Conservation (phyloP, 2,888 invertebrate species). For the Tetragonisca angustula region DNA sequence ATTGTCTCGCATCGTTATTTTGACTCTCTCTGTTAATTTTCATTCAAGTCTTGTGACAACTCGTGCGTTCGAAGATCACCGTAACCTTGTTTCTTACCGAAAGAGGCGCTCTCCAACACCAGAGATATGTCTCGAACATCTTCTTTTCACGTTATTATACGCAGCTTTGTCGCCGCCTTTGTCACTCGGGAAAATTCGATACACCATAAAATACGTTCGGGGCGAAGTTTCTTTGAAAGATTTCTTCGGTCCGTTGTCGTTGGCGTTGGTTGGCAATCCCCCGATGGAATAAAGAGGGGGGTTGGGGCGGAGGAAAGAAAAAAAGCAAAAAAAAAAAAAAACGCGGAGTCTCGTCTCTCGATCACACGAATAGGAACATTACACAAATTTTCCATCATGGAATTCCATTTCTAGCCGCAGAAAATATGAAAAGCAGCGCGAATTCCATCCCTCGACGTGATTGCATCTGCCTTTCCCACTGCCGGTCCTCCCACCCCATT, state of each 20-base stretch:
- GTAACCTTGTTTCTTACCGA: not conserved
- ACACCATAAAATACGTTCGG: not conserved
- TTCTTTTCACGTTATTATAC: not conserved
- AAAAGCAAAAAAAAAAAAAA: no score
- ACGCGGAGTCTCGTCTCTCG: not conserved
- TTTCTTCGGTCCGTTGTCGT: not conserved
- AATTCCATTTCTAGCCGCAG: slow-evolving; percentile 51
- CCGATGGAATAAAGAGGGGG: not conserved
- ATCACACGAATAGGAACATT: slow-evolving; percentile 43
- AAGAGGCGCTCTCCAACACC: not conserved
- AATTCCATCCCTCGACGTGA: slow-evolving; percentile 42
- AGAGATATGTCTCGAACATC: not conserved
- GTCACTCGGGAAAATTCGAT: not conserved
- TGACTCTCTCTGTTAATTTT: no score
- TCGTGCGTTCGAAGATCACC: not conserved
- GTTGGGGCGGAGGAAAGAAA: not conserved
- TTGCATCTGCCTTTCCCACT: slow-evolving; percentile 25
- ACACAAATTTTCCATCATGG: slow-evolving; percentile 54
- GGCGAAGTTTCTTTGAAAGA: not conserved
- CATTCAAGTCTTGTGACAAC: no score
- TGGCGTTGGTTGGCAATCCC: not conserved
- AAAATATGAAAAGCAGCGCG: slow-evolving; percentile 53
- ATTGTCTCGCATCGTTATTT: no score
- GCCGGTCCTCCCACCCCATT: slow-evolving; percentile 15
- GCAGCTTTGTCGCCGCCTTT: not conserved